A percentile compares a stretch with the other conserved stretches of the same genome.
These are phyloP conservation scores for Thalassophryne amazonica DNA, from an alignment of 2,797 vertebrate genomes.

Conservation along the genomic window DNA sequence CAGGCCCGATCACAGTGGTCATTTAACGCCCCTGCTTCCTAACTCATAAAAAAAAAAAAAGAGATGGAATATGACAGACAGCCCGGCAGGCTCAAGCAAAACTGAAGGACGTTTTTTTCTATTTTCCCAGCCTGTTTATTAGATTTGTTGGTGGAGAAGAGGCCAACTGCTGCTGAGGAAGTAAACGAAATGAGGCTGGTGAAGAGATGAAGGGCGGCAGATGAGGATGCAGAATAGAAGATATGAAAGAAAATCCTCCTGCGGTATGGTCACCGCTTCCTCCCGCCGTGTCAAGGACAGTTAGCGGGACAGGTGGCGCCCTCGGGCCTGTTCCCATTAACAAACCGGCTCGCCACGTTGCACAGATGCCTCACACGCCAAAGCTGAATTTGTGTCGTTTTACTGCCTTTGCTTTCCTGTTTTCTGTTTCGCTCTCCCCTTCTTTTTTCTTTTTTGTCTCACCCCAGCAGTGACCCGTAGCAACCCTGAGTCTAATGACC, in stretches of 20 bases:
- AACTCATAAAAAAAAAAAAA: slow-evolving; percentile 47
- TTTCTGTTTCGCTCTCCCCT: slow-evolving; percentile 8
- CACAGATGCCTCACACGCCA: slow-evolving; percentile 19
- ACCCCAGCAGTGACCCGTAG: slow-evolving; percentile 59
- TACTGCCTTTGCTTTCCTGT: slow-evolving; percentile 9
- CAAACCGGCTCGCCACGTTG: slow-evolving; percentile 37
- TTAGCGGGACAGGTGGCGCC: slow-evolving; percentile 64
- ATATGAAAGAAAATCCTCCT: slow-evolving; percentile 46
- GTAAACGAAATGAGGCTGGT: slow-evolving; percentile 3
- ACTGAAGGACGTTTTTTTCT: slow-evolving; percentile 11
- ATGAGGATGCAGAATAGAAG: slow-evolving; percentile 22
- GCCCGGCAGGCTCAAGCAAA: slow-evolving; percentile 20
- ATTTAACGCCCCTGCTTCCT: slow-evolving; percentile 43
- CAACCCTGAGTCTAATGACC: slow-evolving; percentile 71
- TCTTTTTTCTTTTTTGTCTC: slow-evolving; percentile 33
- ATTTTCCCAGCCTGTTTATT: slow-evolving; percentile 49
- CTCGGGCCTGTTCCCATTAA: slow-evolving; percentile 38
- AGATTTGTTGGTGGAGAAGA: slow-evolving; percentile 45
- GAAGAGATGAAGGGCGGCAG: slow-evolving; percentile 24
- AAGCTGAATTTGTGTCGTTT: slow-evolving; percentile 23
- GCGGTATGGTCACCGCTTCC: slow-evolving; percentile 45
- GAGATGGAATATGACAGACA: slow-evolving; percentile 48
- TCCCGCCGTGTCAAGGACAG: slow-evolving; percentile 36
- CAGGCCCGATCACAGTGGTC: slow-evolving; percentile 49
- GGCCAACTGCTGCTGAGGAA: slow-evolving; percentile 37